Percentiles rank a stretch among this genome's conserved stretches.
Conservation (phyloP, 2,113 vertebrate species). For the Strix uralensis region DNA sequence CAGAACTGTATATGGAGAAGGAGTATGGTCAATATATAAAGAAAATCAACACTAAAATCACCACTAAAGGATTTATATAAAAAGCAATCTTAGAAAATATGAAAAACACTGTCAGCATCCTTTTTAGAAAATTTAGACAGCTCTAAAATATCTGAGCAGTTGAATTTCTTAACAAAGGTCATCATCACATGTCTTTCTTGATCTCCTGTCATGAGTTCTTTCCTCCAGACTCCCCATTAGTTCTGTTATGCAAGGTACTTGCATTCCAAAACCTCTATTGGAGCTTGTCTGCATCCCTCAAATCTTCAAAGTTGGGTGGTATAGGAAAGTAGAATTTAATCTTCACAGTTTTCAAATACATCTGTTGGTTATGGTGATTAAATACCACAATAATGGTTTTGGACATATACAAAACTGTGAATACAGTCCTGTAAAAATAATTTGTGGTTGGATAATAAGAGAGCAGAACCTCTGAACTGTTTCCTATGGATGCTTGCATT, state of each 20-base stretch:
- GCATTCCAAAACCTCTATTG: not conserved
- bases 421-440: not conserved
- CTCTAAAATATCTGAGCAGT: not conserved
- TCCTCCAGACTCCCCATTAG: not conserved
- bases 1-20: not conserved
- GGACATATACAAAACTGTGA: not conserved
- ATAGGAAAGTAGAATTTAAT: not conserved
- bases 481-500: not conserved
- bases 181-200: not conserved
- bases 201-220: not conserved
- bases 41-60: not conserved
- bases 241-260: not conserved
- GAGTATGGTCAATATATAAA: not conserved
- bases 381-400: not conserved
- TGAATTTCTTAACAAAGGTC: not conserved
- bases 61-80: not conserved
- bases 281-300: not conserved
- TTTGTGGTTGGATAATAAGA: not conserved
- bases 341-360: not conserved
- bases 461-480: not conserved
- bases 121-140: not conserved
- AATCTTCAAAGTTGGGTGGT: not conserved
- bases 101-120: accelerated
- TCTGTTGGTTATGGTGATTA: not conserved
- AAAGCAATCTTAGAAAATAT: not conserved